These are phyloP conservation scores for Erethizon dorsatum DNA, from an alignment of 2,797 vertebrate genomes.

Conservation along the genomic window DNA sequence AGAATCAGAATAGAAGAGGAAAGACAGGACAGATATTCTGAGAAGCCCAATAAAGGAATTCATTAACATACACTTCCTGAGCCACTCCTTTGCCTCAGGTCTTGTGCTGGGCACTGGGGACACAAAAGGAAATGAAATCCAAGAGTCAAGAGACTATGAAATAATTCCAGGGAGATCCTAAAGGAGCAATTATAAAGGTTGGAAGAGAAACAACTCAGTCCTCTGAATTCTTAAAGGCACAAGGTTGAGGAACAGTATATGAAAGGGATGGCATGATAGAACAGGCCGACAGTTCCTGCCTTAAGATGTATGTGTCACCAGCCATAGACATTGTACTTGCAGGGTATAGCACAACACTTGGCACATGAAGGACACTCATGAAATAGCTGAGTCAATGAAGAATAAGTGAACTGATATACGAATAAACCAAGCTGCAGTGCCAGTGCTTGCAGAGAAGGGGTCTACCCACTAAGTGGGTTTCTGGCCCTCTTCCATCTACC, in stretches of 20 bases:
- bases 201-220: constrained; percentile 38
- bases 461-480: not conserved
- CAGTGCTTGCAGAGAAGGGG: not conserved
- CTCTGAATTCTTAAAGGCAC: constrained; percentile 13
- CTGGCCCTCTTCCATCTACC: not conserved
- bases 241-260: not conserved
- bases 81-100: not conserved
- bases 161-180: constrained; percentile 23
- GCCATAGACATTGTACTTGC: not conserved
- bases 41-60: not conserved
- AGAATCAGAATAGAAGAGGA: not conserved
- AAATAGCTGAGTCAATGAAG: not conserved
- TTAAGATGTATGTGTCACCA: not conserved
- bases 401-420: not conserved
- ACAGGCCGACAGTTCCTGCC: not conserved
- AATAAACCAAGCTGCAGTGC: not conserved
- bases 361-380: not conserved
- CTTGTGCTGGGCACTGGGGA: not conserved
- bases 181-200: not conserved
- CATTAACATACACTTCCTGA: not conserved
- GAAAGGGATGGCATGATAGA: not conserved
- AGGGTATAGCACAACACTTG: not conserved
- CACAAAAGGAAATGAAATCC: not conserved
- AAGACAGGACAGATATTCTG: not conserved
- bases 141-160: not conserved